These are phyloP conservation scores for Burhinus bistriatus DNA, from an alignment of 2,113 vertebrate genomes.

Conservation along the genomic window DNA sequence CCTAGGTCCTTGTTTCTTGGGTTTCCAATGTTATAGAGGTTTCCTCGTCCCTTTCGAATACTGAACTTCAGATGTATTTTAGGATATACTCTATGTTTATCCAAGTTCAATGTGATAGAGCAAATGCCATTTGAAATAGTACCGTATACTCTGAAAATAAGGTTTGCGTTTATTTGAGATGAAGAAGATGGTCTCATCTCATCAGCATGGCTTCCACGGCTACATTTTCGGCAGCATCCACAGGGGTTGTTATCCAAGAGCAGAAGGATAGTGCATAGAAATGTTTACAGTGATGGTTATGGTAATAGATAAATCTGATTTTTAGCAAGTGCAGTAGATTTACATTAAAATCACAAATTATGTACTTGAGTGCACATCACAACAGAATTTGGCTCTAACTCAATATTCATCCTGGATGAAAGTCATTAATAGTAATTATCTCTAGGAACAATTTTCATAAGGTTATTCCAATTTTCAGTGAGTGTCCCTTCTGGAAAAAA, in stretches of 20 bases:
- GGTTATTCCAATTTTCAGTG: neutral
- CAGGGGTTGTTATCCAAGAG: neutral
- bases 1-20: neutral
- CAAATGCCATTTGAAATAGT: neutral
- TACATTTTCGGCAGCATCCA: neutral
- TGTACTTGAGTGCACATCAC: neutral
- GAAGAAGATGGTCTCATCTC: neutral
- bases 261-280: neutral
- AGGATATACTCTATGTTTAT: neutral
- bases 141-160: neutral
- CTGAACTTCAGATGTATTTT: neutral
- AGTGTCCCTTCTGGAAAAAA: neutral
- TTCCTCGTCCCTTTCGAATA: accelerated
- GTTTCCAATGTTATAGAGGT: accelerated
- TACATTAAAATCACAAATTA: neutral
- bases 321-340: neutral
- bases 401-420: neutral
- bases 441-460: neutral
- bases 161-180: neutral
- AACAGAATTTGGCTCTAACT: neutral
- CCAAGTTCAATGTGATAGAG: neutral
- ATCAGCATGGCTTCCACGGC: accelerated
- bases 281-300: neutral
- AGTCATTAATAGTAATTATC: neutral
- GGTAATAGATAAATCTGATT: neutral